phyloP scores from a whole-genome alignment of 2,888 invertebrate genomes.

The Galeruca laticollis region DNA sequence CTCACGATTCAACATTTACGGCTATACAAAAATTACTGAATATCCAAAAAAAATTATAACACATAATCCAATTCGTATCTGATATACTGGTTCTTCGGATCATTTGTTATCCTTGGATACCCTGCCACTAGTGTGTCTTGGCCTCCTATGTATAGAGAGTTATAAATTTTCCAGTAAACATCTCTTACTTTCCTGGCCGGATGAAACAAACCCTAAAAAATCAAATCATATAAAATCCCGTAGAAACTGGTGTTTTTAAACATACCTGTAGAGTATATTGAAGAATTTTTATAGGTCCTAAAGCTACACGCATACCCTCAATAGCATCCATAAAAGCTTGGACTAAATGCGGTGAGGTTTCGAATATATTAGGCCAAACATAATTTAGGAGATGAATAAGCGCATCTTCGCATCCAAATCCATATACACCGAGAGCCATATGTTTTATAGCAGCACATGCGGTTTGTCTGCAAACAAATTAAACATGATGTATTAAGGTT shows the following conservation, averaged over 20 bases:
- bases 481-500: neutral
- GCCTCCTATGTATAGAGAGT: constrained; percentile 98
- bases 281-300: constrained; percentile 96
- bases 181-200: constrained; percentile 99
- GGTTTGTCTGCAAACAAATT: constrained; percentile 80
- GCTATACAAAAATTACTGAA: too few relatives aligned
- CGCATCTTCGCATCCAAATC: constrained; percentile 99
- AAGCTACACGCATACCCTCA: constrained; percentile 95
- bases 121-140: constrained; percentile 98
- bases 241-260: neutral
- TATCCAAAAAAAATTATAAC: constrained; percentile 76
- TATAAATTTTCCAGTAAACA: constrained; percentile 99
- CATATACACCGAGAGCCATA: constrained; percentile 98
- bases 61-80: constrained; percentile 95
- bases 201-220: constrained; percentile 92
- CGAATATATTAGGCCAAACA: constrained; percentile 99
- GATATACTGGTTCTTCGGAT: constrained; percentile 92
- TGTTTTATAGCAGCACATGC: constrained; percentile 99
- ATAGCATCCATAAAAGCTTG: constrained; percentile 99
- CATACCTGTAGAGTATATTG: constrained; percentile 94
- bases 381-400: constrained; percentile 96
- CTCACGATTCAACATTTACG: too few relatives aligned
- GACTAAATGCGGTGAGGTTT: constrained; percentile 99
- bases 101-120: constrained; percentile 96
- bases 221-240: constrained; percentile 26